Evolutionary conservation across 2,888 invertebrate species (phyloP), one percentile per base, ranked within the genome.

Genomic region (Adela reaumurella): DNA sequence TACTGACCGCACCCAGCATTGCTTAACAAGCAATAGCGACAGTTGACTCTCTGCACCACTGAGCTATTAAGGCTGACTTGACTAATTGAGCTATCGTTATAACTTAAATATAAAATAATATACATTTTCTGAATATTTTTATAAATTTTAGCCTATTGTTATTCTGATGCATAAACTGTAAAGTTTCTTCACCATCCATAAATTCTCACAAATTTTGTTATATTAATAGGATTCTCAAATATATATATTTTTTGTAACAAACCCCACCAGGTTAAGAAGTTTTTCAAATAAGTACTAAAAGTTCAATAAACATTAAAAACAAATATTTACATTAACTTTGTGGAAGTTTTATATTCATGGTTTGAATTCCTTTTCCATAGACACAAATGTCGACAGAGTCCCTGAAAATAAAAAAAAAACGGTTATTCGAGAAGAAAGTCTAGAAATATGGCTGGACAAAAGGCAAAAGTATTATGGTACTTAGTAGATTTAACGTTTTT

Each of bases 311-410:
- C 6, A 14, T 42, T 14, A 42, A 4, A 4, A 6, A 24, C 24
- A 6, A 24, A 24, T 24, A 19, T 19, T 20, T 46, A 19, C 5
- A 3, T 18, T 24, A 20, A 19, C 45, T 16, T 19, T 19, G 18
- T 19, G 46, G 46, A n/a, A 46, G 3, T 11, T 5, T 47, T 17
- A 54, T 11, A 28, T 50, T 42, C n/a, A 53, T 53, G n/a, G 79
- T 54, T 62, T 83, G 81, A 46, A 81, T 59, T 24, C 83, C 83
- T 62, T 76, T 74, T 41, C 84, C 84, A 61, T 76, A 82, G 14
- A 82, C 58, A 59, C 78, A 74, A 19, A 69, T 56, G 47, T 64
- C 55, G 51, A 68, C 57, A 41, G 55, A 50, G 43, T 56, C 51
- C 24, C 63, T 56, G 51, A 62, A 58, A 55, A n/a, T n/a, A n/a